Evolutionary conservation across 2,113 vertebrate species (phyloP), one percentile per base, ranked within the genome.

Genomic region (Cynocephalus volans): DNA sequence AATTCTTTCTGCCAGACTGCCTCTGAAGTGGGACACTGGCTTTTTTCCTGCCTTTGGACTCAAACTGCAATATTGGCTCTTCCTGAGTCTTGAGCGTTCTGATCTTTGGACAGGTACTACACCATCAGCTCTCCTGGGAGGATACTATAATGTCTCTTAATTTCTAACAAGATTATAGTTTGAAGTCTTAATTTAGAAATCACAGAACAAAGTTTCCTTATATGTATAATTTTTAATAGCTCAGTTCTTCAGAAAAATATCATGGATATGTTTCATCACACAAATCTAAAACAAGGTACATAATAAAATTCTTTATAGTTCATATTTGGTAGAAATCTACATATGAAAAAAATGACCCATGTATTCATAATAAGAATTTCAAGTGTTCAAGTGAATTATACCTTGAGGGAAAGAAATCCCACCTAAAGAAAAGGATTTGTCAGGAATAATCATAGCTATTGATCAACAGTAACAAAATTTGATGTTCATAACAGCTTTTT

Each of bases 401-500:
- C 41, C 5, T 45, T 36, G 45, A 14, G 69, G 52, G 18, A 45
- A 87, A 41, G 41, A 72, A 58, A 73, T 33, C 28, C 10, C 15
- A 88, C n/a, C 69, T 41, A 72, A 88, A 23, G 41, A 69, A 65
- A 81, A 54, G 54, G 13, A 36, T 17, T 1, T 33, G 33, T 58
- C 17, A 58, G 24, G 33, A 41, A 41, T 41, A 82, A 86, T 65
- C 5, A 88, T 0, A 82, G 73, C 54, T 92, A 81, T 10, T 83
- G 14, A 56, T 73, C 45, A 73, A 70, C 19, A 69, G 8, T 64
- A 88, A 95, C 13, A 97, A 60, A 96, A 88, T 41, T 28, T 41
- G 41, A 41, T 41, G 41, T 41, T 41, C 41, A 41, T 41, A 41
- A 41, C 41, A 41, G 41, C 41, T 41, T 41, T 41, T 41, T 41